Conservation (phyloP, 2,888 invertebrate species). For the Cyaniris semiargus region DNA sequence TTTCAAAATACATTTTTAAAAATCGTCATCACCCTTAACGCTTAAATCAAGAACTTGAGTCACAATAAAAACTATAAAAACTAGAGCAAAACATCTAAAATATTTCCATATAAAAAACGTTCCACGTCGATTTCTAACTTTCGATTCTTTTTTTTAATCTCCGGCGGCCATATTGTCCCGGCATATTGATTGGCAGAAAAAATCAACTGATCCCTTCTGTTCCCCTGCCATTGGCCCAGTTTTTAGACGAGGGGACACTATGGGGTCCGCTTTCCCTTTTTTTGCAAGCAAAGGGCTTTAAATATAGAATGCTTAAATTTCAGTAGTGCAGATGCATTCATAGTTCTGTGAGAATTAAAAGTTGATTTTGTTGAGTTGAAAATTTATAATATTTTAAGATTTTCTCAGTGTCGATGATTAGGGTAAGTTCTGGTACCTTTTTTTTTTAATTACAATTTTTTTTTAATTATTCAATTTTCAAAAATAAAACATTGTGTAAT, state of each 20-base stretch:
- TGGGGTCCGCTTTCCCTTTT: slow-evolving; percentile 69
- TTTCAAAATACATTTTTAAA: background rate
- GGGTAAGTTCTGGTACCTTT: background rate
- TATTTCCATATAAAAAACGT: slow-evolving; percentile 22
- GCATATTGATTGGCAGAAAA: slow-evolving; percentile 75
- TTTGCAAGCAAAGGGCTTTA: slow-evolving; percentile 54
- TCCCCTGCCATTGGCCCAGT: slow-evolving; percentile 75
- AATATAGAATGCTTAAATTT: slow-evolving; percentile 60
- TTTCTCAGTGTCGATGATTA: background rate
- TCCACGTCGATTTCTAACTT: slow-evolving; percentile 26
- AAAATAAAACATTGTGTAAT: background rate
- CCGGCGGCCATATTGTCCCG: slow-evolving; percentile 72
- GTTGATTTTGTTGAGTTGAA: background rate
- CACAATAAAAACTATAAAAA: background rate
- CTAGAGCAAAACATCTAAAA: slow-evolving; percentile 25
- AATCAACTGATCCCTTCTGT: slow-evolving; percentile 67
- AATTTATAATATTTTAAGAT: background rate
- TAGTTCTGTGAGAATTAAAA: slow-evolving; percentile 13
- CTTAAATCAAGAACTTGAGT: background rate
- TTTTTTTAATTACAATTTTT: background rate
- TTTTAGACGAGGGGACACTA: slow-evolving; percentile 71
- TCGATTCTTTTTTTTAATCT: slow-evolving; percentile 15
- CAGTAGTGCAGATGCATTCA: slow-evolving; percentile 47
- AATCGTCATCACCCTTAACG: background rate
- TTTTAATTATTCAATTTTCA: background rate